Percentiles rank a stretch among this genome's conserved stretches.
These are phyloP conservation scores for Linhomoeus sp. DNA, from an alignment of 2,888 invertebrate genomes.

Conservation along the genomic window DNA sequence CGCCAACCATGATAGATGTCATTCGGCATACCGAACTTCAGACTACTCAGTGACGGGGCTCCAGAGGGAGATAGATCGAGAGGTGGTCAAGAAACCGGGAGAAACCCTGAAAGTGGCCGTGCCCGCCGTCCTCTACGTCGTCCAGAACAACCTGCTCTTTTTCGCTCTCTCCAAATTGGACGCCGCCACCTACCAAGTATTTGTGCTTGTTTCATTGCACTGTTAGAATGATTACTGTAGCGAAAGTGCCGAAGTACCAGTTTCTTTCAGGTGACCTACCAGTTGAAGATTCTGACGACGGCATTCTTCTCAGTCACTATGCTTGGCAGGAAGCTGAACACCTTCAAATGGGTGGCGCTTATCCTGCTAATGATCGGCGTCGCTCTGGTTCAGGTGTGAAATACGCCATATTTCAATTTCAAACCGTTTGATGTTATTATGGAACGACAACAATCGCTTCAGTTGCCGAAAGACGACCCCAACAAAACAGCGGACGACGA, in stretches of 20 bases:
- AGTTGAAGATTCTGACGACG: conserved; percentile 84
- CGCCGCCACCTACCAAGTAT: conserved; percentile 33
- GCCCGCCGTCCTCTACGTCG: conserved; percentile 32
- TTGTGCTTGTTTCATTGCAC: too few species aligned
- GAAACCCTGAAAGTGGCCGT: conserved; percentile 31
- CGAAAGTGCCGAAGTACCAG: too few species aligned
- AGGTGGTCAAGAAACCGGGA: conserved; percentile 26
- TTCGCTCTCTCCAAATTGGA: conserved; percentile 30
- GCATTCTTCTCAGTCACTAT: conserved; percentile 84
- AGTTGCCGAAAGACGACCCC: conserved; percentile 5
- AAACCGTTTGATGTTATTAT: not conserved
- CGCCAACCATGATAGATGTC: too few species aligned
- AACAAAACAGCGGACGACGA: not conserved
- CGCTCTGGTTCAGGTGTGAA: conserved; percentile 30
- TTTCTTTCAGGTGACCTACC: conserved; percentile 66
- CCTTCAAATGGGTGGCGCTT: conserved; percentile 67
- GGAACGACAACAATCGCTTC: not conserved
- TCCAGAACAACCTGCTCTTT: conserved; percentile 36
- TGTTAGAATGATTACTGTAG: too few species aligned
- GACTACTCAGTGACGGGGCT: conserved; percentile 13
- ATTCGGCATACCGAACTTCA: too few species aligned
- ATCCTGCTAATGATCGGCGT: conserved; percentile 51
- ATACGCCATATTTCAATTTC: too few species aligned
- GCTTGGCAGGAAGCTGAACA: conserved; percentile 49
- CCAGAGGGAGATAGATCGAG: conserved; percentile 15